Evolutionary conservation across 1,140 invertebrate species (phyloP), one percentile per base, ranked within the genome.

Genomic region (Lepidurus apus): DNA sequence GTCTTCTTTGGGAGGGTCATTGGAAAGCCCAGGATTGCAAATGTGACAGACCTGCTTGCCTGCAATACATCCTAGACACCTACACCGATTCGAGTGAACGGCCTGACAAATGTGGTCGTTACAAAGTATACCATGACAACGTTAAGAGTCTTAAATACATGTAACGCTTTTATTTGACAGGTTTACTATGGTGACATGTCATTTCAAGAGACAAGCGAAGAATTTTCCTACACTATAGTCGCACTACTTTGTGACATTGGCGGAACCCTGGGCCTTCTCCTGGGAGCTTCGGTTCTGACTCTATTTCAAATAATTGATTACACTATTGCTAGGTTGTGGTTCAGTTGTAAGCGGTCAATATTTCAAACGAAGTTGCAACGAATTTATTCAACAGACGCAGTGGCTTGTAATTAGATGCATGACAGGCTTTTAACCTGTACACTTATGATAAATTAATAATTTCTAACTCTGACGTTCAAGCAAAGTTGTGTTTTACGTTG

Each of bases 211-310:
- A 81, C 82, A 5, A 81, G 79, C 24, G 82, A 84, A 73, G 80
- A 83, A 73, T 80, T 83, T 47, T 81, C 82, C 3, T 84, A 84
- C 79, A 80, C 75, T 21, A 78, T 81, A 9, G 80, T 84, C 47
- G 81, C 83, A 13, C 79, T 84, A 24, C 80, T 84, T 8, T 84
- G 81, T n/a, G 83, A 83, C 78, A 80, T 85, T 9, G 84, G 84
- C 0, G 84, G 84, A n/a, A 83, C 82, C 24, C 80, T 85, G 79
- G 84, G 84, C 11, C 81, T 85, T 1, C 82, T 84, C 53, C 79
- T 85, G 9, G 84, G 84, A n/a, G 84, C 83, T 21, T 84, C 84
- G 34, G 80, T 74, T 47, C 45, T 43, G 24, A 44, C 17, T 17
- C 3, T 76, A 17, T 24, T 47, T 17, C 47, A 24, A 76, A 44